These are phyloP conservation scores for Callimorpha dominula DNA, from an alignment of 2,888 invertebrate species.

Conservation along the genomic window DNA sequence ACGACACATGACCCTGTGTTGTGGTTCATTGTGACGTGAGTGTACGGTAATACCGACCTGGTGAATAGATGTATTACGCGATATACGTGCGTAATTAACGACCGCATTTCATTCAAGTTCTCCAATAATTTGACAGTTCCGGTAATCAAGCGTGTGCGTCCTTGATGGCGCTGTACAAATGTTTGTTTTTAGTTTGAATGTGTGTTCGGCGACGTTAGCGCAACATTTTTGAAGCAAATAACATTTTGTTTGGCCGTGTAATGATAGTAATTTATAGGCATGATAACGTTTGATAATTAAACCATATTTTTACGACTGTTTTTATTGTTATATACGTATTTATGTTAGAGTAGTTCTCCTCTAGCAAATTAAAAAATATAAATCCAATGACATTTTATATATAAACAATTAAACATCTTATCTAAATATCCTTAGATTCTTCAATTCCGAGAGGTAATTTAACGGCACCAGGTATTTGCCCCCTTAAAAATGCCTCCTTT, in stretches of 20 bases:
- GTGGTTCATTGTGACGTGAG: constrained; percentile 32
- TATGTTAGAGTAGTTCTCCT: too few relatives aligned
- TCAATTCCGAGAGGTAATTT: background rate
- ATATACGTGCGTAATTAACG: constrained; percentile 13
- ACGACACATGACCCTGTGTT: constrained; percentile 26
- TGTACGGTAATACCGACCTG: background rate
- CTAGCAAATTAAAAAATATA: too few relatives aligned
- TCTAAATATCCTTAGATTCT: background rate
- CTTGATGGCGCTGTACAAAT: constrained; percentile 7
- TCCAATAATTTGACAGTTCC: constrained; percentile 15
- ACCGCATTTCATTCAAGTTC: constrained; percentile 21
- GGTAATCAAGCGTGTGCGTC: constrained; percentile 5
- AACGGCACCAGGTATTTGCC: background rate
- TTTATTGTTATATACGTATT: background rate
- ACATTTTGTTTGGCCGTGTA: too few relatives aligned
- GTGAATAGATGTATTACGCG: constrained; percentile 28
- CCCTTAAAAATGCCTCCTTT: too few relatives aligned
- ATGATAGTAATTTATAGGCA: too few relatives aligned
- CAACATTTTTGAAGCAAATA: constrained; percentile 3
- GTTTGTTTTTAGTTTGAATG: constrained; percentile 2
- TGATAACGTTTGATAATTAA: background rate
- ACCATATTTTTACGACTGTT: background rate
- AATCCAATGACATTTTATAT: too few relatives aligned
- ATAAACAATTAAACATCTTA: too few relatives aligned
- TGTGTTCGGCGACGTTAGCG: background rate